A percentile compares a stretch with the other conserved stretches of the same genome.
Conservation (phyloP, 2,888 invertebrate species). For the Nysson spinosus region DNA sequence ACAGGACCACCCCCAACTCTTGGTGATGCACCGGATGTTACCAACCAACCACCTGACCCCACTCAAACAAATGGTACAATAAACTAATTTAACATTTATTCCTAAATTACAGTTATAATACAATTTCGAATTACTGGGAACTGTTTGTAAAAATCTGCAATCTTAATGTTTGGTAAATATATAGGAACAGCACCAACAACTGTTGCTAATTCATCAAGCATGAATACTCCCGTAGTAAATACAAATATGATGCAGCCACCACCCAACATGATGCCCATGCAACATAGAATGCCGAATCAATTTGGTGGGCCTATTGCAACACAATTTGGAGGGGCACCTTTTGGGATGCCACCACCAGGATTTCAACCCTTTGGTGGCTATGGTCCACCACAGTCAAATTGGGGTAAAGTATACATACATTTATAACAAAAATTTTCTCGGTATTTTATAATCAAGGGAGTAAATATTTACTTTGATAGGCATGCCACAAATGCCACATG, state of each 20-base stretch:
- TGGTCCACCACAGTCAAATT: conserved; percentile 74
- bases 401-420: conserved; percentile 65
- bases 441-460: neutral
- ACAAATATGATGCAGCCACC: conserved; percentile 76
- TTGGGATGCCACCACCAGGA: conserved; percentile 86
- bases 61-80: conserved; percentile 68
- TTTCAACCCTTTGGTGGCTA: conserved; percentile 78
- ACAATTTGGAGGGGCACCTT: conserved; percentile 81
- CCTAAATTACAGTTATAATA: neutral
- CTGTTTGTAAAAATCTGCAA: neutral
- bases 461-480: conserved; percentile 59
- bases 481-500: conserved; percentile 78
- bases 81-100: neutral
- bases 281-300: conserved; percentile 75
- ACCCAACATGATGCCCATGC: conserved; percentile 74
- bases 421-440: neutral
- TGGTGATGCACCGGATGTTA: conserved; percentile 68
- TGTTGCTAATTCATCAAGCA: conserved; percentile 62
- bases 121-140: neutral
- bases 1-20: conserved; percentile 72
- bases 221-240: conserved; percentile 66
- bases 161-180: neutral
- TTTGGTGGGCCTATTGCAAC: conserved; percentile 80
- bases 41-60: conserved; percentile 58
- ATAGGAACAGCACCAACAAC: conserved; percentile 63